phyloP scores from a whole-genome alignment of 2,888 invertebrate genomes.

The Synergus itoensis region DNA sequence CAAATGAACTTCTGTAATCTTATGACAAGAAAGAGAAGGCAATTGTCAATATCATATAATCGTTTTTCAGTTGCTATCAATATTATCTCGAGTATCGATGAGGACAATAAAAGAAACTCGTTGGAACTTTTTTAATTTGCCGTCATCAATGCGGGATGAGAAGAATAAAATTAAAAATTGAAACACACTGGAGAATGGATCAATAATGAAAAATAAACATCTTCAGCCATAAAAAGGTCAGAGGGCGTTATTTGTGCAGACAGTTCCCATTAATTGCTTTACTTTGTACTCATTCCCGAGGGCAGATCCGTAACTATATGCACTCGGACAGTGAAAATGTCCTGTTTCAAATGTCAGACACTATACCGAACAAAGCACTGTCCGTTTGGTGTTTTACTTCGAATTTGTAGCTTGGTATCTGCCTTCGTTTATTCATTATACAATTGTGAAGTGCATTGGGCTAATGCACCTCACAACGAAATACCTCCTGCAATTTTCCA shows the following conservation, averaged over 20 bases:
- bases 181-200: not conserved
- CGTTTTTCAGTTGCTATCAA: not conserved
- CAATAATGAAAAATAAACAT: not conserved
- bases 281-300: slow-evolving; percentile 4
- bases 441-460: slow-evolving; percentile 31
- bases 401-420: slow-evolving; percentile 27
- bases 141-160: not conserved
- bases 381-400: slow-evolving; percentile 13
- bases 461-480: slow-evolving; percentile 25
- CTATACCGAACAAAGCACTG: not conserved
- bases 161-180: not conserved
- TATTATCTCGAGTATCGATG: not conserved
- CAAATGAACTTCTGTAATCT: not conserved
- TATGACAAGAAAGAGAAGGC: not conserved
- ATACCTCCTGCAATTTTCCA: slow-evolving; percentile 37
- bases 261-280: slow-evolving; percentile 6
- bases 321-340: not conserved
- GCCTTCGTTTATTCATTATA: slow-evolving; percentile 30
- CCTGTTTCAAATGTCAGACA: slow-evolving; percentile 9
- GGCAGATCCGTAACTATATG: slow-evolving; percentile 1
- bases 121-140: not conserved
- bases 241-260: slow-evolving; percentile 3
- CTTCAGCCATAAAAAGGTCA: not conserved
- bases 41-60: not conserved
- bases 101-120: not conserved